Base-by-base conservation (phyloP, 1,140 invertebrate genomes). In the Hyphantria cunea region DNA sequence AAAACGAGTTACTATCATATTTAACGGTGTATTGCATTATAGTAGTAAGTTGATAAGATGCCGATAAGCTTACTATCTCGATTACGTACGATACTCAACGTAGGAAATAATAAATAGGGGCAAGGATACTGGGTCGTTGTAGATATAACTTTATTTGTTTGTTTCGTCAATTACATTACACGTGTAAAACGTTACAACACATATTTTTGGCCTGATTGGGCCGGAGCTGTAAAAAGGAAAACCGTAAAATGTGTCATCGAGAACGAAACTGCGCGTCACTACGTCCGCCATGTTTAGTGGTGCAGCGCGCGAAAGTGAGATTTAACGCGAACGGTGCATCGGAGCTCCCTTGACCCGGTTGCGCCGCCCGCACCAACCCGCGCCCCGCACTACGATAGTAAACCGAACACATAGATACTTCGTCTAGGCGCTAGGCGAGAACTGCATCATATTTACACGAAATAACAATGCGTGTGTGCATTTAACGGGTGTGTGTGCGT, bases 221-320 rank as follows among this genome's bases (percentile, higher is more conserved):
- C 33, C 63, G 66, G 64, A 66, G 48, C 48, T 34, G 47, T 15
- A 49, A 70, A 72, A 64, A 70, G 72, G 74, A 79, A 79, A 81
- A 74, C 64, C 65, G 69, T 71, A 63, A 79, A 80, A 74, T 66
- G 67, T 78, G 82, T 84, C 78, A 81, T 70, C 74, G 83, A 81
- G 74, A 83, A 68, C 70, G 76, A 80, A 84, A 62, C 72, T 51
- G 76, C 71, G 66, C 76, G 79, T 84, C 76, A 80, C 73, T 80
- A 73, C 68, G 74, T 69, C 76, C 66, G 82, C 81, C 85, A 84
- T 83, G 75, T 82, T 82, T 72, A 75, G 70, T 82, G 45, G 50
- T 74, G 86, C 82, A 84, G 75, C 80, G 75, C 80, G 86, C 85
- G 87, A 90, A 90, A 90, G 87, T 90, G 85, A 88, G 87, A 86